Base-by-base conservation (phyloP, 2,797 vertebrate species). In the Sebastes iracundus region DNA sequence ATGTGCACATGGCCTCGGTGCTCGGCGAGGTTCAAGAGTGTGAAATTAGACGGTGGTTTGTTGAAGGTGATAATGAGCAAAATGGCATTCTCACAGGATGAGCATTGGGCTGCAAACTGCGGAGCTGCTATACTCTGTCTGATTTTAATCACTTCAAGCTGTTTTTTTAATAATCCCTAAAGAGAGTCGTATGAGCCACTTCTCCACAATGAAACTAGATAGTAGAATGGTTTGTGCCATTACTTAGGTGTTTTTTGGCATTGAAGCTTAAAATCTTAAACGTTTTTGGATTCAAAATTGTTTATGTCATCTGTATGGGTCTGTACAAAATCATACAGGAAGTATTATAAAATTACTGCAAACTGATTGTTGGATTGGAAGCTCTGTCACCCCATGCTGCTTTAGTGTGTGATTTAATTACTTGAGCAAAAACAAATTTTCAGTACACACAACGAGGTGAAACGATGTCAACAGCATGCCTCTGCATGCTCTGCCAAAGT, bases 1-100 rank as follows among this genome's bases (percentile, higher is more conserved):
- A 82, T 88, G 81, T 68, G 85, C 49, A 8, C 69, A 1, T 30
- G 62, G 71, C 89, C 84, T 65, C 70, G 0, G 60, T 66, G 84
- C 90, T 75, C 80, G 14, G 61, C 7, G 62, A 89, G 87, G 92
- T 92, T 90, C 87, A 79, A 74, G 79, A 87, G 94, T 95, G 95
- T 95, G 95, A 95, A 95, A 94, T 91, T 88, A 92, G 92, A 91
- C 72, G 91, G 64, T 70, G 88, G 91, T 91, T 94, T 94, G 86
- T 87, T 75, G 85, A 84, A 95, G 93, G 95, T 95, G 95, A 95
- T 96, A 96, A 96, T 96, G 93, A 95, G 94, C 89, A 91, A 88
- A 90, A 93, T 86, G 94, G 80, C 87, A 75, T 87, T 90, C 85
- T 87, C 93, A 79, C 93, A 93, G 91, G 93, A 95, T 88, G 93